Evolutionary conservation across 2,797 vertebrate genomes (phyloP), one percentile per base, ranked within the genome.

Genomic region (Sebastes melanostomus): DNA sequence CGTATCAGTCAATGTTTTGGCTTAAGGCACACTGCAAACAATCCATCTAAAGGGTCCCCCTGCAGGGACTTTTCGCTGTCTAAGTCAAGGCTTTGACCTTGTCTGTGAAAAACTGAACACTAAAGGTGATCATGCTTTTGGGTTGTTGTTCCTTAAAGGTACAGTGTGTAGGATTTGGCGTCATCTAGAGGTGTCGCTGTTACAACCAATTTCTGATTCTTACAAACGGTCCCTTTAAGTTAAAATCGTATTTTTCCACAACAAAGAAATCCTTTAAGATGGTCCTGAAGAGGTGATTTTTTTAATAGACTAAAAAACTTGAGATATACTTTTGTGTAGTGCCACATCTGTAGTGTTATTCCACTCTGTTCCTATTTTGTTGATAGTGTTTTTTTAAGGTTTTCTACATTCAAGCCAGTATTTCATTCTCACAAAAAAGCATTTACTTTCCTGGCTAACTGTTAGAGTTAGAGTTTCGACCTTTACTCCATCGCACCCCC

Each of bases 401-500:
- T 56, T 65, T 63, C 63, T 11, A 22, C 42, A 38, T 32, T 62
- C 5, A 66, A 20, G 9, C 55, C 62, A 59, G 84, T 73, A 72
- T 83, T 81, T 80, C 18, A 70, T 72, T 62, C 69, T 18, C 30
- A 62, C 8, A 52, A 60, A 86, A 18, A 68, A 36, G 38, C 1
- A 29, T 81, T 87, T 68, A 58, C 42, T 82, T 84, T 73, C 66
- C 46, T 25, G n/a, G 9, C 27, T 71, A 25, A 62, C 38, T 66
- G n/a, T 29, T 20, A 27, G 36, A 42, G 14, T 42, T 42, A 42
- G 38, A 42, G 38, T 16, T 42, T 25, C 7, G 12, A 82, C 62
- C 66, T 76, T 74, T 85, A 72, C 56, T 66, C 68, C 56, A 22
- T 67, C 4, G 3, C 38, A 55, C 5, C 29, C 46, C 60, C 79